Conservation (phyloP, 2,888 invertebrate genomes). For the Hypomecis punctinalis region DNA sequence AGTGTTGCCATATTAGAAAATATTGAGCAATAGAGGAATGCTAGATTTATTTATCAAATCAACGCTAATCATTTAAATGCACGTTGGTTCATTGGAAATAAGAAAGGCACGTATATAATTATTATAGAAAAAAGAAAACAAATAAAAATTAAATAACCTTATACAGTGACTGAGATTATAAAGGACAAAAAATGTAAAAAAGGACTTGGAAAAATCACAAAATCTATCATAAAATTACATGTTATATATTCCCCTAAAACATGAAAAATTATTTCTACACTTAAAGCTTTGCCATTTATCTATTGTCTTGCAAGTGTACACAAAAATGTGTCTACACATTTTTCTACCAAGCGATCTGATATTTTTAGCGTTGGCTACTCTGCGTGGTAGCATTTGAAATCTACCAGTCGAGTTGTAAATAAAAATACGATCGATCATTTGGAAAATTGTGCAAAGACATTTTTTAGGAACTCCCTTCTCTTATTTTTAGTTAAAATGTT, state of each 20-base stretch:
- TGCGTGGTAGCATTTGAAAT: conserved; percentile 63
- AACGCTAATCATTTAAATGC: not conserved
- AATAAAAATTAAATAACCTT: too few species aligned
- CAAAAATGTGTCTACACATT: conserved; percentile 47
- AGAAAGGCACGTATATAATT: too few species aligned
- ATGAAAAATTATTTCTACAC: not conserved
- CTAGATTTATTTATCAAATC: not conserved
- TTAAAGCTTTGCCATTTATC: conserved; percentile 51
- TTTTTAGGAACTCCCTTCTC: conserved; percentile 37
- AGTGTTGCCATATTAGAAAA: conserved; percentile 21
- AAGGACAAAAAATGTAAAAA: not conserved
- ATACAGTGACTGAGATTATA: too few species aligned
- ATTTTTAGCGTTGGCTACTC: conserved; percentile 68
- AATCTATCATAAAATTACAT: conserved; percentile 14
- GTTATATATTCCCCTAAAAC: not conserved
- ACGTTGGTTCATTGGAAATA: too few species aligned
- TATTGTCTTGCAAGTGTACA: conserved; percentile 54
- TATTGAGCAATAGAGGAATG: conserved; percentile 40
- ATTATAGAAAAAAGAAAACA: too few species aligned
- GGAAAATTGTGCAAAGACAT: conserved; percentile 29
- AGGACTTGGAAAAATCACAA: conserved; percentile 1
- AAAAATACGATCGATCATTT: conserved; percentile 57
- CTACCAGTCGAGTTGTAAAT: conserved; percentile 63
- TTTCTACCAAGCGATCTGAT: conserved; percentile 51
- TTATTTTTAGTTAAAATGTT: conserved; percentile 17